These are phyloP conservation scores for Herminia tarsipennalis DNA, from an alignment of 2,888 invertebrate species.

Conservation along the genomic window DNA sequence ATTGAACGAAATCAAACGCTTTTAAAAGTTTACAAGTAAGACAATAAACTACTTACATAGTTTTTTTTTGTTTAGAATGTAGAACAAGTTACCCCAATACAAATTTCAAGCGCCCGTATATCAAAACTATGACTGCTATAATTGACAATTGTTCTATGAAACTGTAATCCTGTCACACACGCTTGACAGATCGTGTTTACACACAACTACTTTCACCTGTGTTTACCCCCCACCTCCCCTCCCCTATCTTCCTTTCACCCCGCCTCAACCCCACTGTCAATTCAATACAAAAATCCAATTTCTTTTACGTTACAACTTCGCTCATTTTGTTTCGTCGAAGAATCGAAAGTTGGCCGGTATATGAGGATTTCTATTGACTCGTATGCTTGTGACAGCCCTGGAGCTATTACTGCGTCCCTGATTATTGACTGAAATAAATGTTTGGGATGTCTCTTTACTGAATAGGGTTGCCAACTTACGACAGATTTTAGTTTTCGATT, in stretches of 20 bases:
- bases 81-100: background rate
- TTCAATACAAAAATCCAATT: conserved; percentile 80
- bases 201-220: conserved; percentile 59
- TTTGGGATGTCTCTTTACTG: conserved; percentile 42
- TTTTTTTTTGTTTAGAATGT: too few species aligned
- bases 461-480: conserved; percentile 45
- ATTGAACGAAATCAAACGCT: too few species aligned
- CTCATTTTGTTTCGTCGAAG: conserved; percentile 70
- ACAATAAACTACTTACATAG: too few species aligned
- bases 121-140: conserved; percentile 28
- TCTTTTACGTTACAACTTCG: conserved; percentile 75
- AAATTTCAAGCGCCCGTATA: background rate
- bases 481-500: conserved; percentile 2
- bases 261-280: conserved; percentile 56
- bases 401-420: conserved; percentile 59
- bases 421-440: conserved; percentile 61
- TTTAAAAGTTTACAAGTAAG: too few species aligned
- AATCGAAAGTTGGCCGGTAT: conserved; percentile 60
- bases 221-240: conserved; percentile 50
- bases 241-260: conserved; percentile 25
- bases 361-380: conserved; percentile 67
- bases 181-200: conserved; percentile 68
- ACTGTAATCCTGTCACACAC: conserved; percentile 40
- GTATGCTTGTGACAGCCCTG: conserved; percentile 60
- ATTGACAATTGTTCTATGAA: conserved; percentile 45